phyloP scores from a whole-genome alignment of 2,797 vertebrate genomes.

The Chelidonichthys spinosus region DNA sequence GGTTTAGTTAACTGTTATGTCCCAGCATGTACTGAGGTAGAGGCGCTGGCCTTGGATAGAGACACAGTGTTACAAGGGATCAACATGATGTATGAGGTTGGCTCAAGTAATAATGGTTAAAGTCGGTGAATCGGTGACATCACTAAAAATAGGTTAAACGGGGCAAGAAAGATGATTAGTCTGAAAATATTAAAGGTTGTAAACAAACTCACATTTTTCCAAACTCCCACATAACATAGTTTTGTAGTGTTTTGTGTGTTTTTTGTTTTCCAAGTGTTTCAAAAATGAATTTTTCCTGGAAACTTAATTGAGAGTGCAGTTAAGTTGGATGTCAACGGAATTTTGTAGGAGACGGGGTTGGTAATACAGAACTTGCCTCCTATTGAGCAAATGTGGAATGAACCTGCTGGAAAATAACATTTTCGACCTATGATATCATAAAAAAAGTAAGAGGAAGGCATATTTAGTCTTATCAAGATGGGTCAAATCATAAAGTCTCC shows the following conservation, averaged over 20 bases:
- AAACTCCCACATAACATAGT: background rate
- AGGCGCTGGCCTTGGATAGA: background rate
- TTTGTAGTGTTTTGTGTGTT: background rate
- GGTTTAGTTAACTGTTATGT: background rate
- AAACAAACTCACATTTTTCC: background rate
- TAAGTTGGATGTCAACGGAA: no score
- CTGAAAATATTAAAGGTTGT: background rate
- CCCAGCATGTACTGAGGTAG: background rate
- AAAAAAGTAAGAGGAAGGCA: no score
- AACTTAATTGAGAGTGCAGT: no score
- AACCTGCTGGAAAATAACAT: background rate
- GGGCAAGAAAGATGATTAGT: background rate
- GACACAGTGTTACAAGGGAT: constrained; percentile 1
- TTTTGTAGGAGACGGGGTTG: no score
- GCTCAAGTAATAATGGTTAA: background rate
- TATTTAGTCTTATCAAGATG: background rate
- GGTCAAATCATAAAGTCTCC: background rate
- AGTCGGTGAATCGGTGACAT: background rate
- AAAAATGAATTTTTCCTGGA: no score
- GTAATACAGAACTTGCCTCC: background rate
- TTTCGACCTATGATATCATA: no score
- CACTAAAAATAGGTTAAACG: background rate
- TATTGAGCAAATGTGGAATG: background rate
- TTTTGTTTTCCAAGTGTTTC: no score
- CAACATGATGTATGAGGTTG: background rate